Conservation (phyloP, 2,113 vertebrate species). For the Leucosticte australis region DNA sequence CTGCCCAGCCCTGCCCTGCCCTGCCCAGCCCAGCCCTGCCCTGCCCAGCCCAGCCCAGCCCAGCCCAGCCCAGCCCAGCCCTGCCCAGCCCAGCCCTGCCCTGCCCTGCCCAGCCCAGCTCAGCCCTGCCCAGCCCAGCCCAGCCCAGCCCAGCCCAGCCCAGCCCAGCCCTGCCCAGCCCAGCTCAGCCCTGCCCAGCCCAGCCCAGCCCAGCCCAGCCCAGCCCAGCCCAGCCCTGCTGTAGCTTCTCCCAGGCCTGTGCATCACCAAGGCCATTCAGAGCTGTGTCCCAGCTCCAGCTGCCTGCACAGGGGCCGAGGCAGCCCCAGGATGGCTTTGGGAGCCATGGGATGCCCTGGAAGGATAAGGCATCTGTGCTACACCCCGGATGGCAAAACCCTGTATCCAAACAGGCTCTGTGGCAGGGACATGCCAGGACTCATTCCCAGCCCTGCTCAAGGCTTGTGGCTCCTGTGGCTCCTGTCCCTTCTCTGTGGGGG, state of each 20-base stretch:
- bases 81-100: background rate
- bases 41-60: background rate
- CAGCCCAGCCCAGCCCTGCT: background rate
- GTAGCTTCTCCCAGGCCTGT: background rate
- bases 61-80: too few species aligned
- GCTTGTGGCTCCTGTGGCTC: background rate
- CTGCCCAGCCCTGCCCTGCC: background rate
- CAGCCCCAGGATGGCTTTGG: background rate
- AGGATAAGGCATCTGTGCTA: rapidly evolving
- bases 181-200: background rate
- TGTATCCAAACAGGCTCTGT: background rate
- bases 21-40: background rate
- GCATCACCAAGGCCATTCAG: rapidly evolving
- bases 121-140: background rate
- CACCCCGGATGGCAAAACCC: rapidly evolving
- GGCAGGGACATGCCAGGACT: background rate
- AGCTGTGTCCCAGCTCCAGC: background rate
- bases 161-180: background rate
- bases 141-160: too few species aligned
- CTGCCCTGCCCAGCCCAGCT: background rate
- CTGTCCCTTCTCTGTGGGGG: background rate
- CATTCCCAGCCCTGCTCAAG: background rate
- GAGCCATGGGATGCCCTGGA: background rate
- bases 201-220: background rate
- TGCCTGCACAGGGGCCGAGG: background rate